phyloP scores from a whole-genome alignment of 2,888 invertebrate species.

The Eupithecia exiguata region DNA sequence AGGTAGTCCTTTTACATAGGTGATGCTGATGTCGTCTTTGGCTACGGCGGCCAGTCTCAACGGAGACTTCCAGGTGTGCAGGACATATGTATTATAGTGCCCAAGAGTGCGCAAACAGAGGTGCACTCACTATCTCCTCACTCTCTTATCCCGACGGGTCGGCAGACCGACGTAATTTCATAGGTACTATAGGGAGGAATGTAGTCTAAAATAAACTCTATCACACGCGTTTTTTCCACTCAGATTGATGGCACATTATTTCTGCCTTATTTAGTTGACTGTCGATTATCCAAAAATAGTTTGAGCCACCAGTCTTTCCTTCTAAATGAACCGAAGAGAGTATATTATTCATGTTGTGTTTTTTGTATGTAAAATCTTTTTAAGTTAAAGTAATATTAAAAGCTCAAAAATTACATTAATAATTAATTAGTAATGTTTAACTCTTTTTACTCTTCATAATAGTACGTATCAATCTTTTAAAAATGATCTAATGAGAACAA shows the following conservation, averaged over 20 bases:
- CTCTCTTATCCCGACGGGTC: no score
- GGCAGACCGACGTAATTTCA: no score
- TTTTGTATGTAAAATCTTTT: background rate
- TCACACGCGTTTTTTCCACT: slow-evolving; percentile 11
- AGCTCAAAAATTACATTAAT: background rate
- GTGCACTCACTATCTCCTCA: no score
- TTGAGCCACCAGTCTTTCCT: slow-evolving; percentile 50
- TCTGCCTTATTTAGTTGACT: slow-evolving; percentile 22
- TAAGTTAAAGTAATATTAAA: background rate
- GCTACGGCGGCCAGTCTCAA: no score
- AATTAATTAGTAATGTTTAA: background rate
- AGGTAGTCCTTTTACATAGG: no score
- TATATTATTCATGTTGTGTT: slow-evolving; percentile 56
- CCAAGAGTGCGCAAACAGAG: no score
- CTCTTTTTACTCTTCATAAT: background rate
- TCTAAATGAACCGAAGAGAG: slow-evolving; percentile 60
- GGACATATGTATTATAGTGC: no score
- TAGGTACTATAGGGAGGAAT: no score
- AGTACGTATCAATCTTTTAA: background rate
- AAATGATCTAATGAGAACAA: background rate
- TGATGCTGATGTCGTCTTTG: no score
- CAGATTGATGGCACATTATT: slow-evolving; percentile 27
- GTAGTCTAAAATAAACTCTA: background rate
- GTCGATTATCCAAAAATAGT: slow-evolving; percentile 46
- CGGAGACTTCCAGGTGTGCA: no score